A percentile compares a stretch with the other conserved stretches of the same genome.
phyloP scores from a whole-genome alignment of 2,797 vertebrate genomes.

The Ctenopoma multispine region DNA sequence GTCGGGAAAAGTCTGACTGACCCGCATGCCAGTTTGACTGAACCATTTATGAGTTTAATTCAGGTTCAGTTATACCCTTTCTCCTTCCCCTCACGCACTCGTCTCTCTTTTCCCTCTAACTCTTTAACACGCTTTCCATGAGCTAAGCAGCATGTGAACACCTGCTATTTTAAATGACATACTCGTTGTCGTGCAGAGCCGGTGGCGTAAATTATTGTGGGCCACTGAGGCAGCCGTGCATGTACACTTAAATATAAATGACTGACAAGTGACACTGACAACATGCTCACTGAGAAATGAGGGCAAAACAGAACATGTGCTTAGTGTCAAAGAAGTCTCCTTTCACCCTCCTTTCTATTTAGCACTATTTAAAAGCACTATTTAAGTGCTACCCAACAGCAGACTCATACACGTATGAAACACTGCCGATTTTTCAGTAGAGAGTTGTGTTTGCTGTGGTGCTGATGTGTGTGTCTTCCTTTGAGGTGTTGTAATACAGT shows the following conservation, averaged over 20 bases:
- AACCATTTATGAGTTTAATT: slow-evolving; percentile 74
- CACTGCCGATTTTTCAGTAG: slow-evolving; percentile 26
- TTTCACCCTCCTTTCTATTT: slow-evolving; percentile 57
- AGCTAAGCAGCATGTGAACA: slow-evolving; percentile 77
- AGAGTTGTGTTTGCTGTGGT: neutral
- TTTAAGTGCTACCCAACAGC: slow-evolving; percentile 49
- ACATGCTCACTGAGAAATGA: slow-evolving; percentile 51
- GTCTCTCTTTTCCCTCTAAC: slow-evolving; percentile 44
- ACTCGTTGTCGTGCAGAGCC: slow-evolving; percentile 64
- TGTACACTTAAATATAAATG: slow-evolving; percentile 48
- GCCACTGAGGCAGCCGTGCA: slow-evolving; percentile 39
- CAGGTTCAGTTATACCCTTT: slow-evolving; percentile 54
- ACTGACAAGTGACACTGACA: slow-evolving; percentile 56
- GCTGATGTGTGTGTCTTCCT: neutral
- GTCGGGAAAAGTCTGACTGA: slow-evolving; percentile 75
- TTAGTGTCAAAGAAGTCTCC: slow-evolving; percentile 74
- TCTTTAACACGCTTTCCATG: slow-evolving; percentile 75
- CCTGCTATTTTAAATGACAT: slow-evolving; percentile 81
- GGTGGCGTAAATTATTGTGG: slow-evolving; percentile 74
- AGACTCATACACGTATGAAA: slow-evolving; percentile 35
- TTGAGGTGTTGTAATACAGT: too few relatives aligned
- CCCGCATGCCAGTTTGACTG: slow-evolving; percentile 74
- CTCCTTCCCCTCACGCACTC: slow-evolving; percentile 34
- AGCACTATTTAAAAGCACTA: too few relatives aligned
- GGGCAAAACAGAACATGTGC: slow-evolving; percentile 68